Evolutionary conservation across 2,888 invertebrate species (phyloP), one percentile per base, ranked within the genome.

Genomic region (Colostygia pectinataria): DNA sequence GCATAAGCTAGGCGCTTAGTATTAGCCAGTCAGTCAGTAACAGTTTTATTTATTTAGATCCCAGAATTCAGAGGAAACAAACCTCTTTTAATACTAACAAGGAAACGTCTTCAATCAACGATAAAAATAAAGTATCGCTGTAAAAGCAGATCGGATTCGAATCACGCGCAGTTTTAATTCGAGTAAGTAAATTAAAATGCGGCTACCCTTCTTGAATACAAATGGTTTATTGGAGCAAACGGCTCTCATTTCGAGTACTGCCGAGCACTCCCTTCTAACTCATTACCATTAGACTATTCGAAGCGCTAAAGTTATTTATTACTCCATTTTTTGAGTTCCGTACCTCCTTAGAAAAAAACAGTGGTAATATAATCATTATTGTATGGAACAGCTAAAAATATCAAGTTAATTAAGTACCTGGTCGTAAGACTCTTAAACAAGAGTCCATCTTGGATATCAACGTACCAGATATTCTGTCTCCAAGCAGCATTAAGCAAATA

Each of bases 111-210:
- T 85, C 83, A 84, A 85, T 88, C 84, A 85, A 80, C 80, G 69
- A 81, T 85, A 84, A 86, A 86, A 85, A 77, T 78, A 82, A 86
- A 85, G 85, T 80, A 77, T 82, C 73, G 66, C 53, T 73, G 69
- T 77, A 71, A 78, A 77, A 75, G 55, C 63, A 67, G 70, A 80
- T 82, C 68, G 75, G 53, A 88, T 86, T 86, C 87, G 74, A 73
- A 86, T 82, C 89, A 89, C 89, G 89, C 84, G 77, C 84, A 80
- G 57, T 87, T 88, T 88, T 88, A 88, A 90, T 88, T 86, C 80
- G 74, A 74, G 79, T 86, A 86, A 89, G 88, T 90, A 90, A 89
- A 90, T 90, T 90, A 90, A 90, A 89, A 86, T 83, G 86, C 80
- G 88, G 85, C 86, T 66, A 74, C 77, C 66, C 72, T 65, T 63